Conservation (phyloP, 1,140 invertebrate species). For the Ephestia elutella region DNA sequence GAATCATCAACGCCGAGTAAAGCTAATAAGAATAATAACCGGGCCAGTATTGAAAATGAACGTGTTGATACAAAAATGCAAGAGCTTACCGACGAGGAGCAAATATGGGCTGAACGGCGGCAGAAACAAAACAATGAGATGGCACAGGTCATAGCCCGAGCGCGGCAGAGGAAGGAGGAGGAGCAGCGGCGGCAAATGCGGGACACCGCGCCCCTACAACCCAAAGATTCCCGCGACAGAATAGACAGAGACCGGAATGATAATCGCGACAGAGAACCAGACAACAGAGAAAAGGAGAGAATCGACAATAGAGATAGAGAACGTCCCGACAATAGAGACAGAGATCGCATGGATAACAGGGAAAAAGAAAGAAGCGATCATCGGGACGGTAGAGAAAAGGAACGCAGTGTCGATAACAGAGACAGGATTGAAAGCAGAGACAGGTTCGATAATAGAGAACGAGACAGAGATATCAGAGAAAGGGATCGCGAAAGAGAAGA, state of each 20-base stretch:
- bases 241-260: slow-evolving; percentile 50
- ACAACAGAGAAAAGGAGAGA: slow-evolving; percentile 50
- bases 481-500: slow-evolving; percentile 49
- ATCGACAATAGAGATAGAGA: slow-evolving; percentile 22
- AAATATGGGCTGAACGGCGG: slow-evolving; percentile 82
- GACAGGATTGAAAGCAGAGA: slow-evolving; percentile 43
- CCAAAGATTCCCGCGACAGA: slow-evolving; percentile 45
- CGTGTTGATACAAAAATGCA: slow-evolving; percentile 56
- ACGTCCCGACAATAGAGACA: slow-evolving; percentile 38
- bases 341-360: slow-evolving; percentile 41
- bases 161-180: slow-evolving; percentile 85
- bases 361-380: slow-evolving; percentile 46
- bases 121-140: slow-evolving; percentile 81
- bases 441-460: slow-evolving; percentile 25
- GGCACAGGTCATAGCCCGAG: slow-evolving; percentile 82
- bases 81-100: slow-evolving; percentile 80
- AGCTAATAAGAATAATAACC: slow-evolving; percentile 51
- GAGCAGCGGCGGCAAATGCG: slow-evolving; percentile 81
- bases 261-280: slow-evolving; percentile 56
- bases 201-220: slow-evolving; percentile 26
- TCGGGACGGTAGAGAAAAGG: slow-evolving; percentile 38
- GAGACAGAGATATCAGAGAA: slow-evolving; percentile 42
- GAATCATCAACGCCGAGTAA: slow-evolving; percentile 76
- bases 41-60: slow-evolving; percentile 51
- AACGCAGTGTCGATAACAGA: slow-evolving; percentile 28